phyloP scores from a whole-genome alignment of 2,888 invertebrate species.

The Dicycla oo region DNA sequence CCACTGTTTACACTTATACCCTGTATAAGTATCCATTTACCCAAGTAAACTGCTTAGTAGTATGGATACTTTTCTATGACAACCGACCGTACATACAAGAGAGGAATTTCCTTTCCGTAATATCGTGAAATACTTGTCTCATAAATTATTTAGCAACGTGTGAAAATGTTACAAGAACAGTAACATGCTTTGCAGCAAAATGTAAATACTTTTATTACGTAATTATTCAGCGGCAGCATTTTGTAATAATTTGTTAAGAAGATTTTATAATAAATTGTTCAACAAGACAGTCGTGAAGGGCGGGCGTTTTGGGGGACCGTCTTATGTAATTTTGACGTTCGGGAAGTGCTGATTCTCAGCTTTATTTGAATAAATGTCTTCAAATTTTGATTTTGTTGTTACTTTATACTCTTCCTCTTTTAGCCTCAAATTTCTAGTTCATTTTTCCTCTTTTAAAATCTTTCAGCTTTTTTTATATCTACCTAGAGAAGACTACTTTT shows the following conservation, averaged over 20 bases:
- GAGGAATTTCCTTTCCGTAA: conserved; percentile 31
- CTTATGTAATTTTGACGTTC: too few species aligned
- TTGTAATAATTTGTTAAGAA: conserved; percentile 1
- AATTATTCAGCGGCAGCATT: background rate
- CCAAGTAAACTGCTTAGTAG: background rate
- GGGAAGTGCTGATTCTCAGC: too few species aligned
- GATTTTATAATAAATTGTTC: background rate
- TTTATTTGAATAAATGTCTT: too few species aligned
- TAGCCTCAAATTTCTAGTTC: too few species aligned
- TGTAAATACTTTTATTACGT: conserved; percentile 21
- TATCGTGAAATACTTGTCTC: conserved; percentile 32
- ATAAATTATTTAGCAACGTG: conserved; percentile 43
- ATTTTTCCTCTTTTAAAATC: too few species aligned
- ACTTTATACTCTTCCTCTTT: too few species aligned
- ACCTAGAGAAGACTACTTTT: background rate
- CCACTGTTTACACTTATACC: too few species aligned
- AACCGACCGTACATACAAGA: background rate
- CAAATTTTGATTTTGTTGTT: too few species aligned
- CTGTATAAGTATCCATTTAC: background rate
- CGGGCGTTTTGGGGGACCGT: too few species aligned
- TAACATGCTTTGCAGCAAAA: conserved; percentile 28
- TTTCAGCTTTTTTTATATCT: too few species aligned
- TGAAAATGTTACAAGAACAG: conserved; percentile 31
- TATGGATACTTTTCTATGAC: background rate
- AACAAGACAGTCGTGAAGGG: background rate